These are phyloP conservation scores for Galleria mellonella DNA, from an alignment of 1,140 invertebrate species.

Conservation along the genomic window DNA sequence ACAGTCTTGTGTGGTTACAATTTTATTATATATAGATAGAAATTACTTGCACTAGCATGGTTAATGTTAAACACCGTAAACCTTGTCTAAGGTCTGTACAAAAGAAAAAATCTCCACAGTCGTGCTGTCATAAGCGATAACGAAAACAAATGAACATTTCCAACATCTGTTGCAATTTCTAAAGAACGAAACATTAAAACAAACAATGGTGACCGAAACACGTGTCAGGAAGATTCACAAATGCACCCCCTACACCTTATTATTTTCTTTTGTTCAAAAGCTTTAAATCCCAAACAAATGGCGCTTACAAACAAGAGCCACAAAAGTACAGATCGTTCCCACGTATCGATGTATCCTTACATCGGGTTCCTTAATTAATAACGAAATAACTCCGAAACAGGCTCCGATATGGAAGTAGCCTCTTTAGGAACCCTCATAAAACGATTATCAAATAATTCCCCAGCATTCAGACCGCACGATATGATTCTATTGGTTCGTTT, in stretches of 20 bases:
- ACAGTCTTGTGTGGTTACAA: too few relatives aligned
- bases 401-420: conserved; percentile 53
- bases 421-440: conserved; percentile 61
- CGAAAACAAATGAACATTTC: conserved; percentile 21
- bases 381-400: conserved; percentile 37
- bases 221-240: conserved; percentile 37
- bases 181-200: conserved; percentile 33
- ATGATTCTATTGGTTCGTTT: conserved; percentile 38
- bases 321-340: conserved; percentile 40
- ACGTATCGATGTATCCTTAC: conserved; percentile 63
- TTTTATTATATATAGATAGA: too few relatives aligned
- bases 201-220: conserved; percentile 48
- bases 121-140: conserved; percentile 11
- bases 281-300: conserved; percentile 45
- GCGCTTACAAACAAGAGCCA: conserved; percentile 25
- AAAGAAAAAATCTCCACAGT: conserved; percentile 2
- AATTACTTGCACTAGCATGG: too few relatives aligned
- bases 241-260: conserved; percentile 40
- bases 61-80: too few relatives aligned
- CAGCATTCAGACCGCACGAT: conserved; percentile 29
- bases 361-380: conserved; percentile 54
- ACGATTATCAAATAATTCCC: conserved; percentile 65
- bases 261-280: conserved; percentile 42
- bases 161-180: conserved; percentile 45
- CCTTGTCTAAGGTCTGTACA: too few relatives aligned